A percentile compares a stretch with the other conserved stretches of the same genome.
These are phyloP conservation scores for Temnothorax nylanderi DNA, from an alignment of 1,140 invertebrate species.

Conservation along the genomic window DNA sequence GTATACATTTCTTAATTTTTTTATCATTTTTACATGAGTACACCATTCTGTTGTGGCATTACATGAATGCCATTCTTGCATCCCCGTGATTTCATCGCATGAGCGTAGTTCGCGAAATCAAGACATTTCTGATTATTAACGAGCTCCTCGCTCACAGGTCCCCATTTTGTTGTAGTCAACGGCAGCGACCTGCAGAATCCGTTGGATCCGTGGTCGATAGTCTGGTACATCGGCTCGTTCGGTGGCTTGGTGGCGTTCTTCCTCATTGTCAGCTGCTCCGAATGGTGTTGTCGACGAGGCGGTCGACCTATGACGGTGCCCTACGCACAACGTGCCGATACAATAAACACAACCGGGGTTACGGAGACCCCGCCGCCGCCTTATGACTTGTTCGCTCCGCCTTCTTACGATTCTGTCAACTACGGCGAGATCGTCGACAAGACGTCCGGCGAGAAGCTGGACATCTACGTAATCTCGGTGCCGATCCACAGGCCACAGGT, in stretches of 20 bases:
- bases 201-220: slow-evolving; percentile 86
- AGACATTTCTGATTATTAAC: slow-evolving; percentile 24
- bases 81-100: not conserved
- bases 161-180: slow-evolving; percentile 74
- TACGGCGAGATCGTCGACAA: slow-evolving; percentile 81
- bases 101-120: not conserved
- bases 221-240: slow-evolving; percentile 88
- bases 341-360: slow-evolving; percentile 65
- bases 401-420: slow-evolving; percentile 86
- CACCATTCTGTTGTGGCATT: not conserved
- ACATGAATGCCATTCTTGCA: not conserved
- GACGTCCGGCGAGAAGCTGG: slow-evolving; percentile 82
- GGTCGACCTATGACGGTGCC: slow-evolving; percentile 74
- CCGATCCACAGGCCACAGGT: slow-evolving; percentile 74
- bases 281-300: slow-evolving; percentile 86
- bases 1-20: not conserved
- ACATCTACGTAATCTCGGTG: slow-evolving; percentile 86
- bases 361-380: slow-evolving; percentile 86
- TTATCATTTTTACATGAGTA: not conserved
- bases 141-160: slow-evolving; percentile 42
- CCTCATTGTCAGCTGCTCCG: slow-evolving; percentile 87
- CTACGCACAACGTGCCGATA: slow-evolving; percentile 76
- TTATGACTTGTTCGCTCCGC: slow-evolving; percentile 88
- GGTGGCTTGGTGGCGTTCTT: slow-evolving; percentile 87
- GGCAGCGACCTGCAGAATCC: slow-evolving; percentile 75